Evolutionary conservation across 2,888 invertebrate species (phyloP).

Genomic region (Escarpia spicata): DNA sequence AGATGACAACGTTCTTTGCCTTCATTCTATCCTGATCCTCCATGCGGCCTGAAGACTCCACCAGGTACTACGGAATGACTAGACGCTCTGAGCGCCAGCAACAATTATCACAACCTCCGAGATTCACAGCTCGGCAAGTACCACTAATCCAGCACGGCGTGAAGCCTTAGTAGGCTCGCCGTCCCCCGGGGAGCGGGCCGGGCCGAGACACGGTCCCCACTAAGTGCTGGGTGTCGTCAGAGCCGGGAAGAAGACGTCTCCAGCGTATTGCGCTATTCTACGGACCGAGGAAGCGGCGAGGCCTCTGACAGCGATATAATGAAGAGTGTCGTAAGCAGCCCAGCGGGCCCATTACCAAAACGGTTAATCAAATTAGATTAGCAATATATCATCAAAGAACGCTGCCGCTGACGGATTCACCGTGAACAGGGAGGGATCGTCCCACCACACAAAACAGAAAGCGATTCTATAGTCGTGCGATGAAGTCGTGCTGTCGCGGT

Average conservation of each 20-base stretch:
- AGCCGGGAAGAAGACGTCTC: not conserved
- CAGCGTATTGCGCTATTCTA: not conserved
- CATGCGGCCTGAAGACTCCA: not conserved
- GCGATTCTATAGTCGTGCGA: not conserved
- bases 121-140: not conserved
- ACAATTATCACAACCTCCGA: constrained; percentile 24
- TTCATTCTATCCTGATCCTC: not conserved
- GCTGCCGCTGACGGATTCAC: constrained; percentile 4
- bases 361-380: constrained; percentile 16
- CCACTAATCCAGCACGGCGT: not conserved
- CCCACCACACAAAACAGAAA: not conserved
- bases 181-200: not conserved
- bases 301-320: constrained; percentile 7
- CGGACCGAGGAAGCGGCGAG: not conserved
- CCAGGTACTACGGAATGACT: not conserved
- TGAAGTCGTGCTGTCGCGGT: not conserved
- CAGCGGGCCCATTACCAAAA: constrained; percentile 5
- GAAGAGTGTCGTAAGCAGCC: constrained; percentile 4
- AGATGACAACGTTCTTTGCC: not conserved
- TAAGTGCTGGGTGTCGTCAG: not conserved
- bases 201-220: not conserved
- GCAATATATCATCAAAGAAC: constrained; percentile 8
- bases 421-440: not conserved
- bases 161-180: not conserved
- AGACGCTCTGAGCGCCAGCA: not conserved